Conservation (phyloP, 2,797 vertebrate species). For the Mormyrus proboscirostris region DNA sequence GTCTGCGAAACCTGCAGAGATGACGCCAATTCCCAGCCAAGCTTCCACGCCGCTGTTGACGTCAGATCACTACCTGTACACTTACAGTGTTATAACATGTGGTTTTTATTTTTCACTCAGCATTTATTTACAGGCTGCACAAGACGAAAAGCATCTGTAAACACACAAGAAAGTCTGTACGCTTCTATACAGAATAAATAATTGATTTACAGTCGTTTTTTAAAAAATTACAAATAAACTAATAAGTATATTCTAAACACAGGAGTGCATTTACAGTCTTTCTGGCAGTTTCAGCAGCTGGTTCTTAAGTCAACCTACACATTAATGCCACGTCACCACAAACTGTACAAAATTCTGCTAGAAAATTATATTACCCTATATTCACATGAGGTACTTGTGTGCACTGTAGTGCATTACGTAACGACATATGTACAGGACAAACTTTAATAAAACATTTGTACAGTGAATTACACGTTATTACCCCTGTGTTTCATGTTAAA, state of each 20-base stretch:
- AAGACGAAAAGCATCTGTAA: background rate
- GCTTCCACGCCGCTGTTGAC: background rate
- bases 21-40: background rate
- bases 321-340: constrained; percentile 16
- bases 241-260: background rate
- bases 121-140: background rate
- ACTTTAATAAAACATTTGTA: background rate
- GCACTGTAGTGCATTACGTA: background rate
- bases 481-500: background rate
- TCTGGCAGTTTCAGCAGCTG: constrained; percentile 48
- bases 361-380: background rate
- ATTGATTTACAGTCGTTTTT: background rate
- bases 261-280: constrained; percentile 35
- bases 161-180: background rate
- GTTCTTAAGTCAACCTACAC: constrained; percentile 31
- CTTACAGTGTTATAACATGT: background rate
- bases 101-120: background rate
- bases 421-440: background rate
- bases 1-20: background rate
- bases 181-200: background rate
- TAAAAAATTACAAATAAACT: background rate
- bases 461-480: background rate
- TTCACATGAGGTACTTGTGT: background rate
- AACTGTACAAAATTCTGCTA: background rate
- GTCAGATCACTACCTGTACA: background rate